Base-by-base conservation (phyloP, 2,113 vertebrate species). In the Leucopternis melanops region DNA sequence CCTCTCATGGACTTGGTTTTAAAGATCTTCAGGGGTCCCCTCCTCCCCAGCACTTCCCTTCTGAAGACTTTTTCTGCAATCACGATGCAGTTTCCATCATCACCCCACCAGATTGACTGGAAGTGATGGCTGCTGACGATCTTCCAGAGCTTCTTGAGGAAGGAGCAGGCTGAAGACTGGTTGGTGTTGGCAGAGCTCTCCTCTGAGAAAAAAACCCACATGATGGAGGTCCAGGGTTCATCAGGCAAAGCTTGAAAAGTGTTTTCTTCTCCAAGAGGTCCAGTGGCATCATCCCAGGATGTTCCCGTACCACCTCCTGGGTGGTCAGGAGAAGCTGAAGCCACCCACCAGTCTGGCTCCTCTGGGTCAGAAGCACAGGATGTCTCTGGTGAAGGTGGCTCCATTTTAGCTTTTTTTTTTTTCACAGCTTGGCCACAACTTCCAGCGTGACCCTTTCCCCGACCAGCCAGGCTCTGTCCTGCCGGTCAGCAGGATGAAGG, bases 301-400 rank as follows among this genome's bases (percentile, higher is more conserved):
- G 7, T 36, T 71, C 14, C 52, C 0, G 0, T 31, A 5, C 44
- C 40, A 22, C 31, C 16, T 75, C 31, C 1, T 2, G 29, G 10
- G 23, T 5, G 23, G 32, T 11, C 2, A 2, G n/a, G 17, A 57
- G 42, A 29, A 17, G 34, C 9, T 38, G 44, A 34, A 34, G 15
- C 3, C 3, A 0, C n/a, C 45, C 5, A 18, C 23, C 11, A 15
- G 3, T 12, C 36, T 15, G 12, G 3, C 20, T 84, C 3, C 26
- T 74, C 34, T 2, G 22, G 21, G 17, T 32, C 4, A 3, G 54
- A 31, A 38, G 49, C 57, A 11, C n/a, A n/a, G 69, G 57, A 50
- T 34, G n/a, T 5, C 52, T 61, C 71, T 31, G 29, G 31, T 31
- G 66, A 79, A 36, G n/a, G 42, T 3, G 16, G 22, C 44, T 87